Conservation (phyloP, 30 jellyfish, hydroid and myxozoan genomes). For the Aurelia sp. region DNA sequence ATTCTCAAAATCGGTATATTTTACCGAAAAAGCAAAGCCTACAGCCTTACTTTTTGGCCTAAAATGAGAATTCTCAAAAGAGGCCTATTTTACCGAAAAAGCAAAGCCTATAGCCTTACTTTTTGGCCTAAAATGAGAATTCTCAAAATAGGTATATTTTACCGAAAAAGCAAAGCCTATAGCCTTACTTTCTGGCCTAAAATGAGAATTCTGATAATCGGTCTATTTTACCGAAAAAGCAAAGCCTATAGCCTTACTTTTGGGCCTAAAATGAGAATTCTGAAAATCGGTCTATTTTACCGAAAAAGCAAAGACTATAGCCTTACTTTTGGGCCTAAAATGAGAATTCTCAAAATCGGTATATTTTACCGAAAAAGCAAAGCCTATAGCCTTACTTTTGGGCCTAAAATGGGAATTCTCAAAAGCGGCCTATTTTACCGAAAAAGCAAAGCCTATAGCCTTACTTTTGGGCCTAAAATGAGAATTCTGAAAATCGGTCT, state of each 20-base stretch:
- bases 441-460: too few relatives aligned
- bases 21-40: constrained; percentile 12
- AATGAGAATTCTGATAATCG: background rate
- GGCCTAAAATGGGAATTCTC: background rate
- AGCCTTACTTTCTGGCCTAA: constrained; percentile 7
- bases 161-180: constrained; percentile 3
- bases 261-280: background rate
- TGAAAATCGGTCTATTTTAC: background rate
- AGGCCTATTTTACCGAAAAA: background rate
- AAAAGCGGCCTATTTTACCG: background rate
- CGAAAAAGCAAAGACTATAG: too few relatives aligned
- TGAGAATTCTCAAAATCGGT: background rate
- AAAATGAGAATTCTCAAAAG: background rate
- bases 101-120: constrained; percentile 21
- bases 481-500: too few relatives aligned
- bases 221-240: background rate
- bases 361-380: background rate
- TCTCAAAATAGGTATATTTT: background rate
- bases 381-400: too few relatives aligned
- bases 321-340: constrained; percentile 1
- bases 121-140: background rate
- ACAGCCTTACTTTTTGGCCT: constrained; percentile 16
- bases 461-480: too few relatives aligned
- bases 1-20: background rate
- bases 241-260: constrained; percentile 15